phyloP scores from a whole-genome alignment of 2,113 vertebrate species.

The Prolemur simus region DNA sequence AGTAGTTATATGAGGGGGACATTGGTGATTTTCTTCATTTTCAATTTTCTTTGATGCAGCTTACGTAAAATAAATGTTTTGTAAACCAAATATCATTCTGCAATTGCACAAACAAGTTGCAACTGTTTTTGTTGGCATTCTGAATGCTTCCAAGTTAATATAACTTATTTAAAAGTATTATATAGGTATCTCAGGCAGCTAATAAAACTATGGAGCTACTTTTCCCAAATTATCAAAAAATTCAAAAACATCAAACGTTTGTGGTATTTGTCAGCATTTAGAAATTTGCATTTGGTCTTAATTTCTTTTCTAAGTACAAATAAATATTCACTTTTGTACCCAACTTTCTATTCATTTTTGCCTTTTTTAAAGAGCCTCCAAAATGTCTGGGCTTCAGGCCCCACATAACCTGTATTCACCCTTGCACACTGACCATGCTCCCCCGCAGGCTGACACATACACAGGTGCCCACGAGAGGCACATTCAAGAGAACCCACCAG shows the following conservation, averaged over 20 bases:
- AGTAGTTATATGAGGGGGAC: slow-evolving; percentile 82
- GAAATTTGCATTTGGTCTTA: neutral
- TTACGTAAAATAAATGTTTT: slow-evolving; percentile 15
- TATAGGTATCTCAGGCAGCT: neutral
- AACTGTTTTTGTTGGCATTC: neutral
- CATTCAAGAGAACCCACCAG: neutral
- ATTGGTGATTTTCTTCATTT: slow-evolving; percentile 2
- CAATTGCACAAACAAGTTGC: neutral
- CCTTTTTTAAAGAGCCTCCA: neutral
- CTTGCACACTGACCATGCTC: neutral
- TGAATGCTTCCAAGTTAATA: slow-evolving; percentile 29
- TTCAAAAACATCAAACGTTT: neutral
- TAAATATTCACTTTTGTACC: slow-evolving; percentile 20
- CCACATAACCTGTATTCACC: neutral
- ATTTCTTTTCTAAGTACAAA: slow-evolving; percentile 37
- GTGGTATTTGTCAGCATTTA: slow-evolving; percentile 3
- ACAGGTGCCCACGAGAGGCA: too few species aligned
- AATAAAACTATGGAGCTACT: neutral
- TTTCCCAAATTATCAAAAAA: neutral
- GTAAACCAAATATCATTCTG: neutral
- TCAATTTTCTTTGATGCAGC: neutral
- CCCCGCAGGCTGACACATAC: neutral
- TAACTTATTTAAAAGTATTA: slow-evolving; percentile 10
- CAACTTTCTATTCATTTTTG: neutral
- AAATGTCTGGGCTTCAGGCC: neutral